Evolutionary conservation across 2,113 vertebrate genomes (phyloP).

Genomic region (Plotosus lineatus): DNA sequence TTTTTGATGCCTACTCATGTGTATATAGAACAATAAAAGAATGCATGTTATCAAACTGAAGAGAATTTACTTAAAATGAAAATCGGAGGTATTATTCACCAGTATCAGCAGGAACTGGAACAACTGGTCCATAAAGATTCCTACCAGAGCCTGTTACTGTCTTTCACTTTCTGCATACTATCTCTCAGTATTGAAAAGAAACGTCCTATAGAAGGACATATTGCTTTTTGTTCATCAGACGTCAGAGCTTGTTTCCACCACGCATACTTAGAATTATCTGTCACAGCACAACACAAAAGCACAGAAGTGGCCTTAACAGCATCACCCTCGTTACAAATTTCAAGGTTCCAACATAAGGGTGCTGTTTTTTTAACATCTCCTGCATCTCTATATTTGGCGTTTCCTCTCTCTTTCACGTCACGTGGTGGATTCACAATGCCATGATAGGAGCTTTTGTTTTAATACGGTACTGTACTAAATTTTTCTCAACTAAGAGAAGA

Average conservation of each 20-base stretch:
- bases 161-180: not conserved
- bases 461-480: not conserved
- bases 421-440: not conserved
- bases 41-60: not conserved
- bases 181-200: not conserved
- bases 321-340: conserved; percentile 52
- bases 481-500: not conserved
- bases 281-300: conserved; percentile 55
- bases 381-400: not conserved
- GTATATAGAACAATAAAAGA: conserved; percentile 14
- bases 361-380: conserved; percentile 51
- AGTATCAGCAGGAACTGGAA: conserved; percentile 13
- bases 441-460: not conserved
- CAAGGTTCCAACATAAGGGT: conserved; percentile 52
- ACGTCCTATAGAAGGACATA: conserved; percentile 39
- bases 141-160: not conserved
- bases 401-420: not conserved
- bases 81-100: not conserved
- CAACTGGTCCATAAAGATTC: conserved; percentile 14
- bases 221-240: conserved; percentile 12
- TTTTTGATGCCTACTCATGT: conserved; percentile 13
- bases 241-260: conserved; percentile 20
- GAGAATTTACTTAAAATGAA: not conserved
- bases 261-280: conserved; percentile 11
- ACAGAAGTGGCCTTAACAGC: conserved; percentile 55